Conservation (phyloP, 1,140 invertebrate genomes). For the Dreissena rostriformis region DNA sequence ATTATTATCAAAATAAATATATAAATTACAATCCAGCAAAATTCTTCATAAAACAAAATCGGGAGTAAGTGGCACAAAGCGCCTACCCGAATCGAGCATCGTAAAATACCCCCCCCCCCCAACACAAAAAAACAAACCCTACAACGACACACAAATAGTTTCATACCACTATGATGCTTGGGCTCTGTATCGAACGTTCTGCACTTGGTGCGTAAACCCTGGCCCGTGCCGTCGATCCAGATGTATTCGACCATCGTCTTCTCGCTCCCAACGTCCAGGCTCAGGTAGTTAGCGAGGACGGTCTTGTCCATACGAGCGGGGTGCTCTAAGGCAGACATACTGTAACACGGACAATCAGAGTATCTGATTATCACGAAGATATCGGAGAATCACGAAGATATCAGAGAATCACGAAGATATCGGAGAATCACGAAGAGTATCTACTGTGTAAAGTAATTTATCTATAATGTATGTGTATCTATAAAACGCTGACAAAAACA, state of each 20-base stretch:
- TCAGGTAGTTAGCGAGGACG: conserved; percentile 87
- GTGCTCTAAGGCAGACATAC: neutral
- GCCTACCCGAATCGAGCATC: neutral
- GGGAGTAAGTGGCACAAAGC: neutral
- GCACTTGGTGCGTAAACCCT: conserved; percentile 93
- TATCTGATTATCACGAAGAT: too few relatives aligned
- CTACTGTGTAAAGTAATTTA: too few relatives aligned
- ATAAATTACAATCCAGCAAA: too few relatives aligned
- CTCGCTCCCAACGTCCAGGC: conserved; percentile 87
- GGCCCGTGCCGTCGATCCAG: conserved; percentile 97
- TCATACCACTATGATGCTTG: conserved; percentile 85
- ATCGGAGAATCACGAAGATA: too few relatives aligned
- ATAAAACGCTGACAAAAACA: too few relatives aligned
- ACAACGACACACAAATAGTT: too few relatives aligned
- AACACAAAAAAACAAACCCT: neutral
- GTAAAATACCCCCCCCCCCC: too few relatives aligned
- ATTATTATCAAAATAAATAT: too few relatives aligned
- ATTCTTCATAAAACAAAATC: neutral
- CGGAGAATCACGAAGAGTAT: too few relatives aligned
- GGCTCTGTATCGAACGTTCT: conserved; percentile 91
- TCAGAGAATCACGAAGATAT: too few relatives aligned
- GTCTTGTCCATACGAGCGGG: conserved; percentile 84
- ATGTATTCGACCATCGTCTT: conserved; percentile 93
- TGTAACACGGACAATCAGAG: neutral
- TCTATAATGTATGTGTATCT: too few relatives aligned